Evolutionary conservation across 2,113 vertebrate genomes (phyloP).

Genomic region (Xiphophorus hellerii): DNA sequence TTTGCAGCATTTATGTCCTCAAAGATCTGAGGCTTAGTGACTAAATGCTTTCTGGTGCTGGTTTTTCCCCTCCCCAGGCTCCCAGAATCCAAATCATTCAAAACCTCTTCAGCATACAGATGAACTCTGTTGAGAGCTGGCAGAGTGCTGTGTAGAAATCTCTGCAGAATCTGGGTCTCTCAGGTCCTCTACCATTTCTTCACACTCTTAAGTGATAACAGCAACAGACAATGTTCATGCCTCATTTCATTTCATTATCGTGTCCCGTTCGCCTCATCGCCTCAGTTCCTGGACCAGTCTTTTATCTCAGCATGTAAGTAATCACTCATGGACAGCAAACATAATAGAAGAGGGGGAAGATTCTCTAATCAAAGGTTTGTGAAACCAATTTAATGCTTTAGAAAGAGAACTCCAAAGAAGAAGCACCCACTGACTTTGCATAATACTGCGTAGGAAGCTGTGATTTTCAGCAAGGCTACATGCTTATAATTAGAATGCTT

Average conservation of each 20-base stretch:
- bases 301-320: slow-evolving; percentile 72
- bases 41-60: slow-evolving; percentile 9
- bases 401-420: slow-evolving; percentile 52
- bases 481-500: slow-evolving; percentile 15
- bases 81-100: slow-evolving; percentile 12
- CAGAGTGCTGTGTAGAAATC: slow-evolving; percentile 27
- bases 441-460: slow-evolving; percentile 21
- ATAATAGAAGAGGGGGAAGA: slow-evolving; percentile 63
- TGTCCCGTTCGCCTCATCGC: slow-evolving; percentile 67
- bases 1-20: slow-evolving; percentile 18
- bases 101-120: slow-evolving; percentile 42
- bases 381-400: slow-evolving; percentile 64
- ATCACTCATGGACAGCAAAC: slow-evolving; percentile 71
- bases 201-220: slow-evolving; percentile 76
- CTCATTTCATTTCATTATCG: slow-evolving; percentile 80
- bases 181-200: slow-evolving; percentile 61
- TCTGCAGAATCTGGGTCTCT: slow-evolving; percentile 45
- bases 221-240: slow-evolving; percentile 72
- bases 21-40: not conserved
- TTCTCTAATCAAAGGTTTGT: slow-evolving; percentile 74
- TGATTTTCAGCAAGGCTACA: slow-evolving; percentile 24
- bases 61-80: slow-evolving; percentile 3
- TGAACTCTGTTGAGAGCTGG: slow-evolving; percentile 16
- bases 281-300: slow-evolving; percentile 61
- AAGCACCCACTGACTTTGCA: slow-evolving; percentile 9